Base-by-base conservation (phyloP, 37 sponge, comb jelly and placozoan genomes). In the Theonella swinhoei region DNA sequence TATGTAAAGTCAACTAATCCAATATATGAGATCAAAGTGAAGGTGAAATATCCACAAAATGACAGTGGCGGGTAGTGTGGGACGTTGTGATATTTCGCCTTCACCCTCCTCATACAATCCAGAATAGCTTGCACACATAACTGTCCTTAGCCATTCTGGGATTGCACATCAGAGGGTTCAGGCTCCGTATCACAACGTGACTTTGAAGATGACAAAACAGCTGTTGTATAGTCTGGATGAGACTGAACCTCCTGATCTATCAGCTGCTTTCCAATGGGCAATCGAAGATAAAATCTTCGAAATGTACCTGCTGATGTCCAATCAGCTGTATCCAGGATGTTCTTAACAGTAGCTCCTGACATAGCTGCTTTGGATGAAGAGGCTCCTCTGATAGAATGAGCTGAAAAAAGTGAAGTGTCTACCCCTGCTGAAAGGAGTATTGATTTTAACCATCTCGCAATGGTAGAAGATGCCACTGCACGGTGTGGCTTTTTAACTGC, bases 51-150 rank as follows among this genome's bases (percentile, higher is more conserved):
- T 47, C 54, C 7, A 7, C 7, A 47, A 7, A 17, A 14, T 7
- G 14, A 47, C 11, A 14, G 14, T 47, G 54, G 14, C 7, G 14
- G 54, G 11, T 14, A 17, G 7, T 7, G 54, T 17, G 54, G 54
- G 54, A 47, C 54, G 14, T 47, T 47, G 54, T 47, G 54, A 47
- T 47, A 47, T 38, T 64, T 47, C 30, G 39, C 47, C 70, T 33
- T 40, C 42, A 67, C 35, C 43, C 70, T 78, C 79, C n/a, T 31
- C 67, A 37, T 80, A 80, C 24, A 80, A 80, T 37, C 63, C 19
- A 32, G 9, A 80, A 34, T 68, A 80, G 68, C 34, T 14, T 29
- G 22, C 33, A 77, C 34, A 59, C 64, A 43, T 29, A 5, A 11
- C 24, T 25, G 68, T 23, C 24, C 30, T 80, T 38, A 66, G 80